Evolutionary conservation across 2,113 vertebrate species (phyloP).

Genomic region (Mustela nigripes): DNA sequence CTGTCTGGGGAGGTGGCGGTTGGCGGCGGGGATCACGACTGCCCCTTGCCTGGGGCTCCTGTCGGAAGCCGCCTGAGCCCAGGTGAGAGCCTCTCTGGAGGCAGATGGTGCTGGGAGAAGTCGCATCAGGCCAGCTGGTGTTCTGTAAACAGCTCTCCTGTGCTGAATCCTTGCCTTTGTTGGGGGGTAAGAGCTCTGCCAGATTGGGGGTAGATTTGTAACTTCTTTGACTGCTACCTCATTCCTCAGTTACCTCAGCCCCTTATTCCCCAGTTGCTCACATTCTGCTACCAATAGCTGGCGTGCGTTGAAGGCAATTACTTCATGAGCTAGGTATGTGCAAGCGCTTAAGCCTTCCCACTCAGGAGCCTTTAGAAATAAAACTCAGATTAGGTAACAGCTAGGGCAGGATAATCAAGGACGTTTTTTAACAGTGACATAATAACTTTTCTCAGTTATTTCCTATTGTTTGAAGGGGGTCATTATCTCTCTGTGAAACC

Average conservation of each 20-base stretch:
- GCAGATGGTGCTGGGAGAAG: constrained; percentile 88
- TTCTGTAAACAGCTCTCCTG: constrained; percentile 83
- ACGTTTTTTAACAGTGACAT: constrained; percentile 87
- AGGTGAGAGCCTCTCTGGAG: constrained; percentile 85
- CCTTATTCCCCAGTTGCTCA: not conserved
- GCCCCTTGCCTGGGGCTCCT: constrained; percentile 82
- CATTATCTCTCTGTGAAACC: constrained; percentile 85
- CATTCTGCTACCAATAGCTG: constrained; percentile 57
- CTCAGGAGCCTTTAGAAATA: constrained; percentile 79
- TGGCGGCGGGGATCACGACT: constrained; percentile 82
- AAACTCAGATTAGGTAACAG: constrained; percentile 88
- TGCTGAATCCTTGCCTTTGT: constrained; percentile 29
- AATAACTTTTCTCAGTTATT: constrained; percentile 85
- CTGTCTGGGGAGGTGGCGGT: constrained; percentile 78
- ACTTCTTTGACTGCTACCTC: constrained; percentile 30
- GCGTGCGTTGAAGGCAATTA: constrained; percentile 65
- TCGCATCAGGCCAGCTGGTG: constrained; percentile 85
- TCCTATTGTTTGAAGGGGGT: constrained; percentile 79
- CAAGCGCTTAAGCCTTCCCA: constrained; percentile 52
- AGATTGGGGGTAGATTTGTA: not conserved
- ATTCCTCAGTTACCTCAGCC: constrained; percentile 25
- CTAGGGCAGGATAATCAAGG: constrained; percentile 82
- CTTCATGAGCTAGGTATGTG: constrained; percentile 74
- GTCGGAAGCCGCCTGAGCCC: constrained; percentile 82
- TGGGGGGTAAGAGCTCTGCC: constrained; percentile 30